Base-by-base conservation (phyloP, 2,888 invertebrate species). In the Pomacea canaliculata region DNA sequence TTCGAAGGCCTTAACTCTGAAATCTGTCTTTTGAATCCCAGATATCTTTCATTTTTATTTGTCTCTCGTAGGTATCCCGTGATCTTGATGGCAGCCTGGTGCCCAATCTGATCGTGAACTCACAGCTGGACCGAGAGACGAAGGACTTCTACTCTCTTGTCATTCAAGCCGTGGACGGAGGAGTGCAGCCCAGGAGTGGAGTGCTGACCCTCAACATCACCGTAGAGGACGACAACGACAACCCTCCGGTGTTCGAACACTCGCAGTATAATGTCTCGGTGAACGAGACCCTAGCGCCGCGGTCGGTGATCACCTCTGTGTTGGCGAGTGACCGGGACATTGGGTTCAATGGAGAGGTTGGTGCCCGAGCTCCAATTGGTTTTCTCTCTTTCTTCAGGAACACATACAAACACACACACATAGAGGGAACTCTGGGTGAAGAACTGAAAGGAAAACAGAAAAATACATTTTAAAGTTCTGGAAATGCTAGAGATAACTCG, bases 201-300 rank as follows among this genome's bases (percentile, higher is more conserved):
- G 74, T 76, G n/a, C 73, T 78, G 62, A 67, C 74, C 23, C 69
- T 80, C 51, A 80, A 80, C 67, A 74, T 80, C 62, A 76, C 80
- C 9, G 67, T 80, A 27, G 73, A 69, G 7, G 80, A 80, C 67
- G 80, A 78, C 70, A 80, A 80, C 74, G 80, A 80, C 72, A 80
- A 78, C 72, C 51, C 76, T 19, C 80, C 80, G 2, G 62, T 49
- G 49, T 80, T 80, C 70, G 18, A 66, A 16, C 73, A 71, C 48
- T 62, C 49, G 49, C 70, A 51, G 51, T 80, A 78, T 60, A 71
- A 78, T 56, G 76, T 74, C 23, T 51, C 51, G 19, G 78, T 80
- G 8, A 70, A 76, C 12, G 80, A 80, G 59, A 70, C 73, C 1
- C 56, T 76, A 18, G 73, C 80, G 0, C 48, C 65, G 2, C 63